A percentile compares a stretch with the other conserved stretches of the same genome.
These are phyloP conservation scores for Dicrurus megarhynchus DNA, from an alignment of 2,113 vertebrate species.

Conservation along the genomic window DNA sequence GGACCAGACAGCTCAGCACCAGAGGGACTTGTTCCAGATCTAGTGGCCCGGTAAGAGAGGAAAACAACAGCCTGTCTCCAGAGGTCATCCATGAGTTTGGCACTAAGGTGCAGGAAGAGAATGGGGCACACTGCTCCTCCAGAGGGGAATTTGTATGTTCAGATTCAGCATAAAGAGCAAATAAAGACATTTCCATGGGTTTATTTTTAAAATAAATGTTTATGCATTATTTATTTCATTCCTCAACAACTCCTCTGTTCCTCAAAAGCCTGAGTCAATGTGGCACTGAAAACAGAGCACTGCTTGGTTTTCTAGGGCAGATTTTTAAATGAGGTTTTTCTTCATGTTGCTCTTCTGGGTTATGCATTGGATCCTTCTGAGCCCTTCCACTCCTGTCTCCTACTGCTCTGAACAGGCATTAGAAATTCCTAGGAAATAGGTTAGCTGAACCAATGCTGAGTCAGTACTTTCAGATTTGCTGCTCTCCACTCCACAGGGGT, in stretches of 20 bases:
- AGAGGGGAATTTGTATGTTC: accelerated
- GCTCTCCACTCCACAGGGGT: neutral
- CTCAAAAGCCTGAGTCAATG: neutral
- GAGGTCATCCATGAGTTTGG: neutral
- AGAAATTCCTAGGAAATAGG: neutral
- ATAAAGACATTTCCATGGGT: neutral
- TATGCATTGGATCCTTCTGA: neutral
- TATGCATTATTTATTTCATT: neutral
- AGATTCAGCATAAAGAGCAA: neutral
- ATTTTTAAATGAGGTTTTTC: neutral
- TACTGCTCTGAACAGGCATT: neutral
- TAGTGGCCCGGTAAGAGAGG: neutral
- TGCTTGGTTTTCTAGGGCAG: neutral
- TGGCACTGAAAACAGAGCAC: neutral
- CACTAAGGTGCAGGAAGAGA: neutral
- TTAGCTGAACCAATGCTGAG: neutral
- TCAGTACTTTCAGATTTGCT: neutral
- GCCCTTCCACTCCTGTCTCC: neutral
- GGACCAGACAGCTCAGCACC: neutral
- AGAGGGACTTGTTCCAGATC: neutral
- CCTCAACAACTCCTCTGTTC: neutral
- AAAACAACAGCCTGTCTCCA: neutral
- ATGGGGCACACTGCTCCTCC: neutral
- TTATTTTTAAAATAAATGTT: neutral
- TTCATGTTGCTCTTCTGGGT: neutral